These are phyloP conservation scores for Seira ritae DNA, from an alignment of 2,888 invertebrate species.

Conservation along the genomic window DNA sequence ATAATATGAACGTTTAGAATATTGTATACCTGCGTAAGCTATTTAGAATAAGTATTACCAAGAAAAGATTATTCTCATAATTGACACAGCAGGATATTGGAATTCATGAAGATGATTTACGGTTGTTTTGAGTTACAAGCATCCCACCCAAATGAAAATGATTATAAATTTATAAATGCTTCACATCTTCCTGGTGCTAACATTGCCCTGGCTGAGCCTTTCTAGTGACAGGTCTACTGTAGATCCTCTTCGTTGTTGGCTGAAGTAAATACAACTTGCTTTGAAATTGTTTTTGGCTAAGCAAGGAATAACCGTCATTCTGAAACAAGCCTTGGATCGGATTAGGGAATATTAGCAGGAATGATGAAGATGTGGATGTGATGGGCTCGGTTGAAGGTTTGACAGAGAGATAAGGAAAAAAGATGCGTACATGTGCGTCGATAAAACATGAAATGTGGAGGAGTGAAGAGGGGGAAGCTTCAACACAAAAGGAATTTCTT, in stretches of 20 bases:
- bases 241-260: neutral
- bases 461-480: neutral
- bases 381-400: neutral
- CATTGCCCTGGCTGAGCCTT: neutral
- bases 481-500: neutral
- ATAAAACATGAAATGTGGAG: conserved; percentile 22
- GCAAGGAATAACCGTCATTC: no score
- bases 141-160: neutral
- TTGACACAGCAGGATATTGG: neutral
- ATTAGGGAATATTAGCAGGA: no score
- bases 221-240: neutral
- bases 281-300: neutral
- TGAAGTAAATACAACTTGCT: no score
- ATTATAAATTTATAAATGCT: neutral
- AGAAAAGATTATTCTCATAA: neutral
- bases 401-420: neutral
- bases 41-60: neutral
- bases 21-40: no score
- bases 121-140: neutral
- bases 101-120: neutral
- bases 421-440: conserved; percentile 22
- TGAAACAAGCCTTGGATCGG: neutral
- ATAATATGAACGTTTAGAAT: no score
- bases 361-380: no score
- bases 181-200: neutral